These are phyloP conservation scores for Ictidomys tridecemlineatus DNA, from an alignment of 2,113 vertebrate genomes.

Conservation along the genomic window DNA sequence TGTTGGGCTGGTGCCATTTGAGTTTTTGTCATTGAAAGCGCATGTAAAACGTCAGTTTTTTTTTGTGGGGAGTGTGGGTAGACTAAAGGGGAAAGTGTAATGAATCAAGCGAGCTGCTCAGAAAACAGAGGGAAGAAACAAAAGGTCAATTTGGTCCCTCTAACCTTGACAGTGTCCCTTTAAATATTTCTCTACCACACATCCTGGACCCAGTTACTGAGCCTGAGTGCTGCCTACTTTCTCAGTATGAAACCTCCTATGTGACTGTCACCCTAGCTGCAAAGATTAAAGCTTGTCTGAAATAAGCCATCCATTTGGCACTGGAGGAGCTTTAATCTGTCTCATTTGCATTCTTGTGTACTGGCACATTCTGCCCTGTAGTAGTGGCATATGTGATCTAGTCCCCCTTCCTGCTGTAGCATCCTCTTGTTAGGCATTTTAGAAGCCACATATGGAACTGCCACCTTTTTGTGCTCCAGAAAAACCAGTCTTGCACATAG, in stretches of 20 bases:
- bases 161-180: slow-evolving; percentile 84
- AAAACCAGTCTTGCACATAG: not conserved
- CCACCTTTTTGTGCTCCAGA: not conserved
- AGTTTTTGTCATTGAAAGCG: slow-evolving; percentile 82
- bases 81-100: slow-evolving; percentile 69
- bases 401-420: slow-evolving; percentile 48
- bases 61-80: slow-evolving; percentile 60
- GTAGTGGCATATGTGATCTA: slow-evolving; percentile 45
- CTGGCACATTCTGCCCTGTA: slow-evolving; percentile 9
- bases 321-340: slow-evolving; percentile 74
- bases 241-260: slow-evolving; percentile 52
- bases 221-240: slow-evolving; percentile 59
- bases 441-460: slow-evolving; percentile 16
- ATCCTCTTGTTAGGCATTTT: slow-evolving; percentile 41
- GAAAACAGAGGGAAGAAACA: slow-evolving; percentile 80
- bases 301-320: slow-evolving; percentile 53
- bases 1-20: slow-evolving; percentile 83
- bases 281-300: slow-evolving; percentile 77
- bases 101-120: slow-evolving; percentile 70
- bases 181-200: slow-evolving; percentile 77
- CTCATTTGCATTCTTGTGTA: slow-evolving; percentile 46
- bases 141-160: slow-evolving; percentile 81
- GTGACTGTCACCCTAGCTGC: slow-evolving; percentile 57
- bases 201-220: slow-evolving; percentile 58
- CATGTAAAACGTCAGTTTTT: slow-evolving; percentile 76